These are phyloP conservation scores for Amiota mariae DNA, from an alignment of 2,888 invertebrate species.

Conservation along the genomic window DNA sequence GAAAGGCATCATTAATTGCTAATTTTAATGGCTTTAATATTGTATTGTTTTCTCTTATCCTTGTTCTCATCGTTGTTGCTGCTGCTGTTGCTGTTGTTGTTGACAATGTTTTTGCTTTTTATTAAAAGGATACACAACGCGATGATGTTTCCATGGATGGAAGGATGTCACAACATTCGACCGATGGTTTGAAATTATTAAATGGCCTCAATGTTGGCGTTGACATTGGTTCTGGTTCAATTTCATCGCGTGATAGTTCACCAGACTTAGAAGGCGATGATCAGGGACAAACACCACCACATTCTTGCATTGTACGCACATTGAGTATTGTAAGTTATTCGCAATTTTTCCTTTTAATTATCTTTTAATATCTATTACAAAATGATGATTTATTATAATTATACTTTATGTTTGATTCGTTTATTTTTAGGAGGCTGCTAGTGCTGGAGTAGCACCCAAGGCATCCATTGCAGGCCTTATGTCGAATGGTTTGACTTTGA, in stretches of 20 bases:
- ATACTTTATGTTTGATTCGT: neutral
- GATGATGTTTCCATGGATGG: conserved; percentile 70
- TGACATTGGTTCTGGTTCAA: conserved; percentile 58
- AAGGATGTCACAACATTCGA: conserved; percentile 66
- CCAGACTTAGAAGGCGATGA: conserved; percentile 69
- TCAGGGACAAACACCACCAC: conserved; percentile 50
- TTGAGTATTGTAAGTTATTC: conserved; percentile 72
- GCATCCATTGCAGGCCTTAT: conserved; percentile 64
- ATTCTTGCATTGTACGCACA: conserved; percentile 72
- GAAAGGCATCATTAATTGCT: neutral
- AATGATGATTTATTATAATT: neutral
- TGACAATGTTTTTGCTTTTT: neutral
- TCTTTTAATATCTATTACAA: no score
- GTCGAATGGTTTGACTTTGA: conserved; percentile 68
- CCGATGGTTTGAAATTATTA: conserved; percentile 67
- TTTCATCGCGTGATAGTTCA: conserved; percentile 72
- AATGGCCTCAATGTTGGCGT: conserved; percentile 49
- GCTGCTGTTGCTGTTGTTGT: no score
- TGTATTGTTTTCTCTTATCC: neutral
- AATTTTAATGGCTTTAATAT: conserved; percentile 22
- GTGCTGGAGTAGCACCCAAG: conserved; percentile 47
- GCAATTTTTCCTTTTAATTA: neutral
- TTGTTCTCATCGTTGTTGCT: no score
- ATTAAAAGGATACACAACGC: conserved; percentile 64
- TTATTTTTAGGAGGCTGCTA: conserved; percentile 51